Evolutionary conservation across 2,113 vertebrate species (phyloP).

Genomic region (Lophotis ruficrista): DNA sequence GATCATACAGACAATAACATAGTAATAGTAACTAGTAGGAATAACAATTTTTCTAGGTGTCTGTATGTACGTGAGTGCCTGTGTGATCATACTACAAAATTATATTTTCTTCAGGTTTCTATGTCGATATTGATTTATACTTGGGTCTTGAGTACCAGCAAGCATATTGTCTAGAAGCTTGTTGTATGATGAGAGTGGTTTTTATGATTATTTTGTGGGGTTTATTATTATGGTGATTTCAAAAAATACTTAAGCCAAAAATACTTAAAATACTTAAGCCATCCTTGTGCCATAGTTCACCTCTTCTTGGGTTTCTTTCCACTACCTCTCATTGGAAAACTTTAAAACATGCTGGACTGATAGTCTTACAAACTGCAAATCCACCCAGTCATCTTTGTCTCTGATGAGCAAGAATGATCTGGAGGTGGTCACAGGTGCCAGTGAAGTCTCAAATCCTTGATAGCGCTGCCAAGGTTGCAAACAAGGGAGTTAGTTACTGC

Average conservation of each 20-base stretch:
- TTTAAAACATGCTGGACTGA: not conserved
- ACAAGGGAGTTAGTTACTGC: not conserved
- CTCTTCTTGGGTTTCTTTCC: not conserved
- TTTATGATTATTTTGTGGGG: not conserved
- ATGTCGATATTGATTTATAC: rapidly evolving
- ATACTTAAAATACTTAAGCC: not conserved
- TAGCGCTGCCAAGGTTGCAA: not conserved
- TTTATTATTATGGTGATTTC: not conserved
- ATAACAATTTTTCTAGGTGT: not conserved
- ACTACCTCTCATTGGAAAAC: not conserved
- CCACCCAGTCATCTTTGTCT: not conserved
- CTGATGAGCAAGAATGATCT: not conserved
- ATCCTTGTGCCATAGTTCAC: not conserved
- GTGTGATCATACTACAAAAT: not conserved
- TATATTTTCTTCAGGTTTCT: not conserved
- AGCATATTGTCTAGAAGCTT: not conserved
- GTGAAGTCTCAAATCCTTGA: not conserved
- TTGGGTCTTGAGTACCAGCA: not conserved
- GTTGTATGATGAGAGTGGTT: not conserved
- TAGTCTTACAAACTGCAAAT: not conserved
- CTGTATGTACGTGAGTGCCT: not conserved
- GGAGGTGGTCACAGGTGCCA: not conserved
- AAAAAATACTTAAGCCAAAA: not conserved
- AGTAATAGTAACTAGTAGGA: not conserved
- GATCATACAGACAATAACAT: not conserved